Evolutionary conservation across 1,140 invertebrate species (phyloP).

Genomic region (Geopemphigus sp.): DNA sequence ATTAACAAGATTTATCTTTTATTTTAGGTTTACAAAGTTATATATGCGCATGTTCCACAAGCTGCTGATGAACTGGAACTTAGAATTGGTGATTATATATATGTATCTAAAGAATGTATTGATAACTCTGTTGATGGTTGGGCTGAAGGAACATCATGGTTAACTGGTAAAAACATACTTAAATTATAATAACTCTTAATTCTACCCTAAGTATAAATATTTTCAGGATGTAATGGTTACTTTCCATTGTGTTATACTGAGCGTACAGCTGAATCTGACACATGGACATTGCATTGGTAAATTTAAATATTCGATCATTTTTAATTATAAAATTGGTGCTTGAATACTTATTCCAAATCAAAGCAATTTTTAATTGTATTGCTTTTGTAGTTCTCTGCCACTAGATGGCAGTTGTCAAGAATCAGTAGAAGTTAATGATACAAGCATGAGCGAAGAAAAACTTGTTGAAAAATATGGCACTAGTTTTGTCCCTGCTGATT

Average conservation of each 20-base stretch:
- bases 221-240: slow-evolving; percentile 63
- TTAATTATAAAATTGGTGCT: no score
- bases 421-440: not conserved
- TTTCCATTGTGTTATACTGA: slow-evolving; percentile 79
- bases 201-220: not conserved
- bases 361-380: not conserved
- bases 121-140: slow-evolving; percentile 76
- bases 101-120: slow-evolving; percentile 71
- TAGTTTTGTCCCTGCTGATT: slow-evolving; percentile 7
- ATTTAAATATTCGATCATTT: not conserved
- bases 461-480: slow-evolving; percentile 3
- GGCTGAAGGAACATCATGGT: slow-evolving; percentile 83
- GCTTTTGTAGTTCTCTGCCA: slow-evolving; percentile 19
- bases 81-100: slow-evolving; percentile 81
- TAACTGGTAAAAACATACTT: slow-evolving; percentile 65
- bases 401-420: slow-evolving; percentile 32
- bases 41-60: slow-evolving; percentile 72
- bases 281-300: slow-evolving; percentile 79
- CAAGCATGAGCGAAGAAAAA: slow-evolving; percentile 19
- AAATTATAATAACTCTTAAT: not conserved
- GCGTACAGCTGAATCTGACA: slow-evolving; percentile 80
- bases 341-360: not conserved
- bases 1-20: not conserved
- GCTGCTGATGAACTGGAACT: slow-evolving; percentile 82
- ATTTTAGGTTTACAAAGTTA: slow-evolving; percentile 73